Evolutionary conservation across 1,140 invertebrate genomes (phyloP).

Genomic region (Temnothorax longispinosus): DNA sequence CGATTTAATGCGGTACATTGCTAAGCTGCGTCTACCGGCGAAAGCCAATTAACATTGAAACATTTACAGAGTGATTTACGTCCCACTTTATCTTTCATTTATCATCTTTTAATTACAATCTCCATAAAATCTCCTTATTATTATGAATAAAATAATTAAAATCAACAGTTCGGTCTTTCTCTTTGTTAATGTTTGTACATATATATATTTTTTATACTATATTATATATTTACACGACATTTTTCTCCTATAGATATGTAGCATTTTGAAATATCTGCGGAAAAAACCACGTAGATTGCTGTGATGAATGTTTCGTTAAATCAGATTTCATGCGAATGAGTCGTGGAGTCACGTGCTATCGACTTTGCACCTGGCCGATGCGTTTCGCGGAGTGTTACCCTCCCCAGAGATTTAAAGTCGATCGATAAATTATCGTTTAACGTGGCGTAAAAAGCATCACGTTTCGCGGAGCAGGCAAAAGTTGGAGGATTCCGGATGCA

Average conservation of each 20-base stretch:
- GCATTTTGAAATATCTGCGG: constrained; percentile 2
- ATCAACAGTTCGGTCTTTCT: not conserved
- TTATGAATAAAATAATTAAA: not conserved
- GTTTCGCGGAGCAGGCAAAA: constrained; percentile 7
- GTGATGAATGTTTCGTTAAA: not conserved
- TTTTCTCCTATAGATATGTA: no score
- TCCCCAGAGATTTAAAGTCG: constrained; percentile 5
- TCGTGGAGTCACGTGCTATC: constrained; percentile 27
- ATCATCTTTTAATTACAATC: not conserved
- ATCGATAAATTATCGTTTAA: constrained; percentile 58
- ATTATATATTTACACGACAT: not conserved
- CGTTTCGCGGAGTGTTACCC: not conserved
- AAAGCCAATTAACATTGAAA: not conserved
- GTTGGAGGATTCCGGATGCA: constrained; percentile 18
- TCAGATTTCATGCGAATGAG: constrained; percentile 24
- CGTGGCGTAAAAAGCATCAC: constrained; percentile 46
- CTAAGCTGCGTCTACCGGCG: not conserved
- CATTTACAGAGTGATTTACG: not conserved
- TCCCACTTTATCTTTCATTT: not conserved
- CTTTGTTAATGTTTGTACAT: not conserved
- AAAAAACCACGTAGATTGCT: not conserved
- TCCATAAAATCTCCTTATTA: not conserved
- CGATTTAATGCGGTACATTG: constrained; percentile 34
- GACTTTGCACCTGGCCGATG: constrained; percentile 13
- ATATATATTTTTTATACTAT: not conserved